These are phyloP conservation scores for Anisognathus igniventris DNA, from an alignment of 2,797 vertebrate genomes.

Conservation along the genomic window DNA sequence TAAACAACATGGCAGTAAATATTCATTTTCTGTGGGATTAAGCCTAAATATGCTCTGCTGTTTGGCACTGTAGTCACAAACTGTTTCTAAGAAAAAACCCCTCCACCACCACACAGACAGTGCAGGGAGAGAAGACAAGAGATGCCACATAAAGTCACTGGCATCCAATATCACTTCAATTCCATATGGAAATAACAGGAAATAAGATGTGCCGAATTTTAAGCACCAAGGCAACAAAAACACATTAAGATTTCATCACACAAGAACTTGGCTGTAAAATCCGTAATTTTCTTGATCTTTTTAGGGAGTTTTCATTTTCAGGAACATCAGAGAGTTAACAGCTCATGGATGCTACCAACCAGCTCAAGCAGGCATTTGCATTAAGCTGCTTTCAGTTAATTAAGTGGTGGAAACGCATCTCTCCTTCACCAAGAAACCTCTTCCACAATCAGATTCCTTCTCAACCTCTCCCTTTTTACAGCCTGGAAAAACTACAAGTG, in stretches of 20 bases:
- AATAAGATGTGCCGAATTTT: constrained; percentile 39
- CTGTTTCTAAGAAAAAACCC: neutral
- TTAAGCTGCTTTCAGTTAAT: constrained; percentile 47
- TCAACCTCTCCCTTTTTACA: neutral
- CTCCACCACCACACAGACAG: neutral
- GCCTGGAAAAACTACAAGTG: neutral
- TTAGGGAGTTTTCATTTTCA: constrained; percentile 51
- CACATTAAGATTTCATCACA: constrained; percentile 50
- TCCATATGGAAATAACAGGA: constrained; percentile 40
- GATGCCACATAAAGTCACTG: constrained; percentile 24
- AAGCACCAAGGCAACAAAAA: constrained; percentile 58
- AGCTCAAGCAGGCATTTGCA: constrained; percentile 39
- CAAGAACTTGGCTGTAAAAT: constrained; percentile 52
- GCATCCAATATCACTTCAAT: constrained; percentile 31
- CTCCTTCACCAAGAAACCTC: neutral
- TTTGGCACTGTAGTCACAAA: neutral
- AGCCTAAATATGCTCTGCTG: constrained; percentile 6
- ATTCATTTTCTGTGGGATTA: constrained; percentile 45
- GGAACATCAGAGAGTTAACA: constrained; percentile 57
- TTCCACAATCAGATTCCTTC: neutral
- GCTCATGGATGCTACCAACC: constrained; percentile 40
- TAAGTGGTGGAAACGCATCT: constrained; percentile 16
- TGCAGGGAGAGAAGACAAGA: neutral
- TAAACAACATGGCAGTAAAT: constrained; percentile 32
- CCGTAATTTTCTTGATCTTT: constrained; percentile 44